Evolutionary conservation across 35 echinoderm and acorn worm species (phyloP), one percentile per base, ranked within the genome.

Genomic region (Diadema setosum): DNA sequence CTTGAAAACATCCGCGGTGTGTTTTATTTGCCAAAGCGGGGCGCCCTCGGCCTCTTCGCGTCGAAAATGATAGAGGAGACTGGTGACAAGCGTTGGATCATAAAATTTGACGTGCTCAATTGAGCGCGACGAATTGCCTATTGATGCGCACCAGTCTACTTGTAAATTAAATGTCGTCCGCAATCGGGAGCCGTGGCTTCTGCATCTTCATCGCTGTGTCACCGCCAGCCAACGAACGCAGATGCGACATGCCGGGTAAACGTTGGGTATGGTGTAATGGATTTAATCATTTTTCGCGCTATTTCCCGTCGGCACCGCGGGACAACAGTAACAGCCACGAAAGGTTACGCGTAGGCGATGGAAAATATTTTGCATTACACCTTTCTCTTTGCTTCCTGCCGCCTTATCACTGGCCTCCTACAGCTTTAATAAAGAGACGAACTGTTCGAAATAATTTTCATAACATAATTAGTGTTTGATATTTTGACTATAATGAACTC

Each of bases 81-180:
- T 29, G 23, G 63, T 67, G 27, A 67, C 63, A 67, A 26, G 63
- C 20, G 37, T 34, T 67, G 27, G 30, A 67, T 67, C 63, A 67
- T 67, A 67, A 67, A 67, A 67, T 33, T 67, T 67, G 63, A 67
- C 63, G 37, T 67, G 63, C 37, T 67, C 63, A 67, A 67, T 67
- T 67, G 63, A 67, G 63, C 63, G 63, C 63, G 37, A 67, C 63
- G 37, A 67, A 67, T 67, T 67, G 63, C 37, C 63, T 67, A 67
- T 67, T 67, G 63, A 67, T 34, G 63, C 63, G 63, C 63, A 67
- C 63, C 63, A 67, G 8, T 67, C 63, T 67, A 33, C 63, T 16
- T 29, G 23, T 65, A 27, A 65, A 65, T 65, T 67, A n/a, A 67
- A 67, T 33, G 63, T 34, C 24, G 37, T 34, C 29, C 18, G 61